Percentiles rank a stretch among this genome's conserved stretches.
Evolutionary conservation across 1,140 invertebrate genomes (phyloP).

Genomic region (Drosophila varians): DNA sequence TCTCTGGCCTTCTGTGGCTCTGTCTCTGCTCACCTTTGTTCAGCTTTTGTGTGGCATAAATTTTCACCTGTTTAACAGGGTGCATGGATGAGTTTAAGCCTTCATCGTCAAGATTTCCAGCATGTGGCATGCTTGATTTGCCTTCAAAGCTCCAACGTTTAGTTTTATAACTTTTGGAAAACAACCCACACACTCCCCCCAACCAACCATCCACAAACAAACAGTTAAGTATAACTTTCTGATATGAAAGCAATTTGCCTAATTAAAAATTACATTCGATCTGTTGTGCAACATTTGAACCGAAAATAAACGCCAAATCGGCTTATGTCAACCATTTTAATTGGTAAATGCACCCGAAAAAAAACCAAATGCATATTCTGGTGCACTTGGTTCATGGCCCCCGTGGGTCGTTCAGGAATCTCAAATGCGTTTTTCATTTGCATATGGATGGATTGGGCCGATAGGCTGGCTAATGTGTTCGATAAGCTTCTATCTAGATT

Average conservation of each 20-base stretch:
- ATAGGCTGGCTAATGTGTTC: constrained; percentile 25
- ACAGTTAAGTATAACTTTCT: constrained; percentile 11
- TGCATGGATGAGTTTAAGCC: constrained; percentile 13
- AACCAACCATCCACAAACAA: background rate
- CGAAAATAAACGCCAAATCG: constrained; percentile 43
- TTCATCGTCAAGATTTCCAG: background rate
- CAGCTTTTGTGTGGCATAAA: constrained; percentile 33
- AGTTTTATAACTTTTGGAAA: constrained; percentile 13
- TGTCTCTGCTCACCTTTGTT: background rate
- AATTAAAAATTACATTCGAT: constrained; percentile 49
- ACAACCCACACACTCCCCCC: background rate
- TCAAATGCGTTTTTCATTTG: constrained; percentile 30
- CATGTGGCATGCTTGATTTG: constrained; percentile 20
- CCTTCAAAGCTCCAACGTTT: constrained; percentile 10
- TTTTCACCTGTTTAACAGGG: constrained; percentile 24
- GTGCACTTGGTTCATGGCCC: background rate
- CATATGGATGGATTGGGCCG: constrained; percentile 13
- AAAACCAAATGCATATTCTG: constrained; percentile 5
- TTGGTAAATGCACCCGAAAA: constrained; percentile 57
- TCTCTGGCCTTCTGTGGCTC: background rate
- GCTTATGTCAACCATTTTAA: constrained; percentile 73
- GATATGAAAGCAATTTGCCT: constrained; percentile 36
- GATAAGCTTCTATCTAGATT: constrained; percentile 19
- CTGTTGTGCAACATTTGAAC: constrained; percentile 36
- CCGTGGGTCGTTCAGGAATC: background rate